These are phyloP conservation scores for Acrocephalus scirpaceus DNA, from an alignment of 2,797 vertebrate species.

Conservation along the genomic window DNA sequence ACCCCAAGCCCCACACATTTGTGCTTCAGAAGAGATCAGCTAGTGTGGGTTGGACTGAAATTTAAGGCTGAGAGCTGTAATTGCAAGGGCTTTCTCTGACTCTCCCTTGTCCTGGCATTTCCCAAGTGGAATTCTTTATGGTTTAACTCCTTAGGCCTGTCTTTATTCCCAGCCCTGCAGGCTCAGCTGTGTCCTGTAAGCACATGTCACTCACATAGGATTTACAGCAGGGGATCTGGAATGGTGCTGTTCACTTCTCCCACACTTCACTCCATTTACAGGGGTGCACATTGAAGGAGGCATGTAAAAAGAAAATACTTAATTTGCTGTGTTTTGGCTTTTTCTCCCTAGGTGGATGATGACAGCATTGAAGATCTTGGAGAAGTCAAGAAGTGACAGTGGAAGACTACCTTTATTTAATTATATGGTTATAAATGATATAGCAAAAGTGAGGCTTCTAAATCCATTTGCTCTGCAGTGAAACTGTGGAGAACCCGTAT, in stretches of 20 bases:
- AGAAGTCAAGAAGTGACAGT: constrained; percentile 97
- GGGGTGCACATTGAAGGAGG: not conserved
- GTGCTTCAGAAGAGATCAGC: not conserved
- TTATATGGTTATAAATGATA: constrained; percentile 67
- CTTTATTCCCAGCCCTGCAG: not conserved
- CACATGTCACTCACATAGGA: rapidly evolving
- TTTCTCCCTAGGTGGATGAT: constrained; percentile 87
- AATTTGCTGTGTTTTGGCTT: not conserved
- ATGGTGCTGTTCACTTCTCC: not conserved
- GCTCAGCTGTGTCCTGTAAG: not conserved
- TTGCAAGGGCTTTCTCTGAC: not conserved
- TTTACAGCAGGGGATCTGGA: not conserved
- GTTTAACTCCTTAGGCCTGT: not conserved
- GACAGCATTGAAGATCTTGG: constrained; percentile 98
- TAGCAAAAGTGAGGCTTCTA: constrained; percentile 82
- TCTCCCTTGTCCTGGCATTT: not conserved
- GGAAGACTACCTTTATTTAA: constrained; percentile 78
- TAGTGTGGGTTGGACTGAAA: not conserved
- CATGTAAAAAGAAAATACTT: not conserved
- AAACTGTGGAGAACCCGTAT: constrained; percentile 80
- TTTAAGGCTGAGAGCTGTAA: not conserved
- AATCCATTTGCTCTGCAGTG: constrained; percentile 87
- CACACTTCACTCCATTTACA: rapidly evolving
- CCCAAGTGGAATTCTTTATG: not conserved
- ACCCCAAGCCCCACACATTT: not conserved